Evolutionary conservation across 2,797 vertebrate species (phyloP), one percentile per base, ranked within the genome.

Genomic region (Antennarius maculatus): DNA sequence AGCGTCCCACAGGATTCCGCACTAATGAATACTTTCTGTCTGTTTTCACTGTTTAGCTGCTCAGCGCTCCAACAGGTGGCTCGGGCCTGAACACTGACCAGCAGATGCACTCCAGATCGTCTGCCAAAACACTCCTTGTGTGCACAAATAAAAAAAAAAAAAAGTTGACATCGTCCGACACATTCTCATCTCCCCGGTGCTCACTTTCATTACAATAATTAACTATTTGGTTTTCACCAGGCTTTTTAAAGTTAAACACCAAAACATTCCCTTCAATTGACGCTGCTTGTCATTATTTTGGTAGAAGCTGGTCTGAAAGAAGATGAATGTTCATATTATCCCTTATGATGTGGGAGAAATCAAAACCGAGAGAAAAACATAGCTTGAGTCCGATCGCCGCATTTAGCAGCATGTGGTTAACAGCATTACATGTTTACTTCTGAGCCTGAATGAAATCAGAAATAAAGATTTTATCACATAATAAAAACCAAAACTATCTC

Each of bases 101-200:
- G 61, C 66, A 57, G 60, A 76, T 66, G 66, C 61, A 69, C 65
- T 62, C 61, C 16, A 15, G 39, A 76, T 63, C 52, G 54, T 54
- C 51, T 27, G 48, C 57, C 28, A 63, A 60, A 59, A 48, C 52
- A 54, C 14, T 58, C 50, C 34, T 58, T 57, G 13, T 39, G 13
- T 3, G 15, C 43, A 42, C 43, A 51, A 53, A 74, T 34, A 50
- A 57, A 79, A 71, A 34, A 46, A 57, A 31, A 71, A 34, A 46
- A 61, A 63, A 66, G 27, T 34, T 18, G 60, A 1, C 28, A 11
- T 68, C 28, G 3, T 52, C 42, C 64, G 59, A 54, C 63, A 46
- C 17, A 2, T 1, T 29, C 13, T 54, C 29, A 2, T 61, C 61
- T 37, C 49, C 56, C 41, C 48, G 29, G 50, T 54, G 48, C 16